Evolutionary conservation across 1,140 invertebrate genomes (phyloP), one percentile per base, ranked within the genome.

Genomic region (Dryas iulia): DNA sequence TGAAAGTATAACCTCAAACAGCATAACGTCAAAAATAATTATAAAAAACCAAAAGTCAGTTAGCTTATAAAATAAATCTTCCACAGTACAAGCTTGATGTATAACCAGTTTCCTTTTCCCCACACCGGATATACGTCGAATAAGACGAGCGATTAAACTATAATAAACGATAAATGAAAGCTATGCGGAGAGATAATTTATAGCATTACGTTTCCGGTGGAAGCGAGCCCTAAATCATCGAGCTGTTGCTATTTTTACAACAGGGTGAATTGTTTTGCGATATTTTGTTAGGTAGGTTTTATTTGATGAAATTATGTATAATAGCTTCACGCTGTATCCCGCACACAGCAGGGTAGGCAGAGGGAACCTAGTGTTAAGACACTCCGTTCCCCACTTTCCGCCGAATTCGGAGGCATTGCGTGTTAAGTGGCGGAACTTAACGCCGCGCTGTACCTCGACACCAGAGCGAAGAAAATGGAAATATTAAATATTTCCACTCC

Each of bases 81-180:
- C 39, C 1, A 11, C 14, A 21, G 39, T 21, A 47, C 39, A 21
- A 18, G 18, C 39, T 47, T 47, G 39, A 47, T 47, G 39, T 18
- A 47, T 21, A 47, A 47, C 39, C 39, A 47, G 39, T 47, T 47
- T 47, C 39, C 39, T 10, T 47, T 47, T 18, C 39, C 39, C 14
- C 18, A 47, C 39, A 8, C 39, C 39, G 39, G 39, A 47, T 47
- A 47, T 10, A 47, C 39, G 39, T 47, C 39, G 39, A 47, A 21
- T 18, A 47, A 47, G 39, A 47, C 39, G 18, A 47, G 39, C 39
- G 39, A 47, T 47, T 47, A 47, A 47, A 47, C 39, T 47, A 47
- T 47, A 47, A 47, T 47, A 47, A 47, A 47, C 39, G 39, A 47
- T 47, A 47, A 47, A 47, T 18, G 39, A 47, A 47, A 47, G 39